Base-by-base conservation (phyloP, 1,140 invertebrate species). In the Adoxophyes honmai region DNA sequence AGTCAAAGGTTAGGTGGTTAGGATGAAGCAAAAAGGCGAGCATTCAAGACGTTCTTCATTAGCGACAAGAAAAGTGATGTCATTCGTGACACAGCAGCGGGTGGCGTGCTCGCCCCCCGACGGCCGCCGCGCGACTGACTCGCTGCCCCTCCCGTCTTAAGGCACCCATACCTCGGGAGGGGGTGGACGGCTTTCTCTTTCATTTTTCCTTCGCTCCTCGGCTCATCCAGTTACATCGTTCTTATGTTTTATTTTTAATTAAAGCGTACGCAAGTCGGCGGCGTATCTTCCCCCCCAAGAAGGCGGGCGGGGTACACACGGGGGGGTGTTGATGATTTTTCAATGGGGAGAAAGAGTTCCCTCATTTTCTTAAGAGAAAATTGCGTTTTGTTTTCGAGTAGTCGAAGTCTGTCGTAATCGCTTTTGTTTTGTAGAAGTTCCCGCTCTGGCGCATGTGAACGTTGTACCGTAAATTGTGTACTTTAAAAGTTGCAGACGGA, bases 331-430 rank as follows among this genome's bases (percentile, higher is more conserved):
- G 85, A 88, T 88, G 85, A 88, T 88, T 88, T 88, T 88, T 88
- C 85, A 88, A 88, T 88, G 85, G 85, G 85, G 85, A 88, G 85
- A 88, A 88, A 88, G 85, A 88, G 85, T 88, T 88, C 83, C 85
- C 85, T 88, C 85, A 88, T 88, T 88, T 88, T 88, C 85, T 88
- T 88, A 88, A 88, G 85, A 86, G 85, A 88, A 88, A 88, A 88
- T 88, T 86, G 81, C 83, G 83, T 88, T 88, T 88, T 88, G 83
- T 88, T 88, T 88, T 88, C 85, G 81, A 88, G 85, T 83, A 88
- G 83, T 86, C 82, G 82, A 85, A 85, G 82, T 88, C 84, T 87
- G 80, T 86, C 75, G 85, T 88, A 88, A 88, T 88, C 85, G 85
- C 83, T 88, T 88, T 88, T 88, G 85, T 88, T 88, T 81, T 70